Base-by-base conservation (phyloP, 2,113 vertebrate genomes). In the Bos indicus region DNA sequence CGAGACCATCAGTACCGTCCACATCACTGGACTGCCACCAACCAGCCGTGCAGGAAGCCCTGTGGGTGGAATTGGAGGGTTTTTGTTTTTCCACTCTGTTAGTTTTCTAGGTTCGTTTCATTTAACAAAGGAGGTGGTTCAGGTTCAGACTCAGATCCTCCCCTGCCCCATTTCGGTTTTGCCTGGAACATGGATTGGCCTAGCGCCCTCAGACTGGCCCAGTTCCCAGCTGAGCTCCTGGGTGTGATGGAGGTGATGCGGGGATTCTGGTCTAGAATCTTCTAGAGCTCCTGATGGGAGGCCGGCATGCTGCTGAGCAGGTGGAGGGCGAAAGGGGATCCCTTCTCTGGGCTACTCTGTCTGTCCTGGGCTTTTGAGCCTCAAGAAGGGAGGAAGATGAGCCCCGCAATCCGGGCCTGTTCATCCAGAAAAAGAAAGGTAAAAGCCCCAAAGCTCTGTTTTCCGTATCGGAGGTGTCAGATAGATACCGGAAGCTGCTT, bases 1-100 rank as follows among this genome's bases (percentile, higher is more conserved):
- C 56, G 3, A 59, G 30, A 16, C 36, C 3, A 0, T 4, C n/a
- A 13, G 7, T 2, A 23, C 7, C 0, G 3, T 48, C 15, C 2
- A 2, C 52, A 2, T 14, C 10, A 33, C 36, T 26, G 26, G 11
- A 67, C 54, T 51, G 11, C 71, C 23, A 14, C 2, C 43, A 40
- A 7, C 36, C 3, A 4, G 10, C 48, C 0, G 1, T 0, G 36
- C 52, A 15, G n/a, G 59, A 36, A 30, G 56, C 19, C 25, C 0
- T 0, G 83, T 5, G 0, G n/a, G 30, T 33, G 62, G 4, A 5
- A 15, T 11, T n/a, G 26, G 56, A 80, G 25, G 16, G 1, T 2
- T 77, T 74, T 40, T 25, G 23, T 26, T 77, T 67, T 36, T 52
- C 30, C 1, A 57, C 62, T 54, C 62, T 26, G 77, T 30, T 90